Base-by-base conservation (phyloP, 2,797 vertebrate genomes). In the Syngnathus rostellatus region DNA sequence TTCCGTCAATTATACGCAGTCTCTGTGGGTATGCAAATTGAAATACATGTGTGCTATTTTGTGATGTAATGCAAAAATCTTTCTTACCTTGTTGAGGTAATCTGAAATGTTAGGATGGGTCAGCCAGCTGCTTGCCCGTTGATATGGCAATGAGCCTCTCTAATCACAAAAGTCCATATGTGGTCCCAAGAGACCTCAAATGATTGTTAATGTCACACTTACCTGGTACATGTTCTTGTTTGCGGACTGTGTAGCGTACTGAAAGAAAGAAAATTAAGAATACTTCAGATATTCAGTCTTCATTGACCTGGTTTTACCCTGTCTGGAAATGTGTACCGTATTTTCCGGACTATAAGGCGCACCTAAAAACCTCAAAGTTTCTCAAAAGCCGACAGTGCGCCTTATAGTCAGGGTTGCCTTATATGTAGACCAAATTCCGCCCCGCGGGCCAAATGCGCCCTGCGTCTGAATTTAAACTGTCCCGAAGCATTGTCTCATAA, bases 11-110 rank as follows among this genome's bases (percentile, higher is more conserved):
- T 2, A 48, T 0, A 0, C 14, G 0, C 16, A 92, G 43, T 76
- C 69, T 88, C 93, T 94, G 83, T 69, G 68, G 31, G 75, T 62
- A 48, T 51, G 65, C 23, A 2, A 45, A 8, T 59, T 1, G 43
- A 68, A 12, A 46, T 8, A 55, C 37, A 45, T 0, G 45, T 38
- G n/a, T 48, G 21, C 4, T 1, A 10, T 46, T 23, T 25, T 38
- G 19, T 45, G 21, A 55, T 57, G 31, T 25, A 1, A 73, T 4
- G 46, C 19, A 48, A 67, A 41, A 8, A n/a, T 25, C 7, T 57
- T 8, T 73, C 83, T 83, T 81, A 91, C 90, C 79, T 59, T 70
- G 1, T 68, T 7, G 17, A 89, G 48, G 23, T 78, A 74, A 23
- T 73, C 70, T 12, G n/a, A 8, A 1, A 87, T 51, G 59, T 55